phyloP scores from a whole-genome alignment of 2,797 vertebrate species.

The Helostoma temminkii region DNA sequence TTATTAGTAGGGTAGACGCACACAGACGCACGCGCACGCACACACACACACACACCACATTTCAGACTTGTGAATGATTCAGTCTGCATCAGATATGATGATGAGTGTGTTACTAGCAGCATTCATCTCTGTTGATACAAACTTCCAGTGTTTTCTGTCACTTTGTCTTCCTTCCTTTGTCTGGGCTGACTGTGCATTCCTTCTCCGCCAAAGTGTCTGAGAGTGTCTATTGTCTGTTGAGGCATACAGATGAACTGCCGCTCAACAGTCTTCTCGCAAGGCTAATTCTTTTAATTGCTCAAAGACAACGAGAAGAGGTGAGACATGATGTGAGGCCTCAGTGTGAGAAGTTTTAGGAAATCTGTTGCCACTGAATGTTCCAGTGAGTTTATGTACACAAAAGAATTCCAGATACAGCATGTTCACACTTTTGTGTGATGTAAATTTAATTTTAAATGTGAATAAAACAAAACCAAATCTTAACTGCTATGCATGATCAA shows the following conservation, averaged over 20 bases:
- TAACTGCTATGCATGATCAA: no score
- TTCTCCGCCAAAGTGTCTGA: constrained; percentile 45
- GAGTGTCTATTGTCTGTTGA: constrained; percentile 65
- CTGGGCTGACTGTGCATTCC: constrained; percentile 36
- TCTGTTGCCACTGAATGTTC: not conserved
- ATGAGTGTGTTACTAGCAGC: constrained; percentile 54
- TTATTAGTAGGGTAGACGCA: constrained; percentile 59
- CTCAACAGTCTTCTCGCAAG: constrained; percentile 60
- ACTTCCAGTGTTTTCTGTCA: constrained; percentile 60
- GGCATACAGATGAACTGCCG: constrained; percentile 36
- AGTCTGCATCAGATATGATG: constrained; percentile 81
- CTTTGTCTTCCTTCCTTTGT: constrained; percentile 69
- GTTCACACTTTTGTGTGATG: no score
- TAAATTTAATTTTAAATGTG: no score
- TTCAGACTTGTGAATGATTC: constrained; percentile 53
- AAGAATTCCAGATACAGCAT: no score
- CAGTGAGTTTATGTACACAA: not conserved
- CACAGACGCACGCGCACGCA: not conserved
- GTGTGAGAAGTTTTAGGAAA: constrained; percentile 35
- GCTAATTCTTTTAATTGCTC: constrained; percentile 68
- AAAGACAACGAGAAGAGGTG: constrained; percentile 25
- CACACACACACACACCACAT: constrained; percentile 35
- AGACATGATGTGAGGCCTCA: constrained; percentile 23
- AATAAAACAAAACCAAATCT: no score
- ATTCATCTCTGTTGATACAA: constrained; percentile 59